Percentiles rank a stretch among this genome's conserved stretches.
These are phyloP conservation scores for Prunella strophiata DNA, from an alignment of 2,797 vertebrate species.

Conservation along the genomic window DNA sequence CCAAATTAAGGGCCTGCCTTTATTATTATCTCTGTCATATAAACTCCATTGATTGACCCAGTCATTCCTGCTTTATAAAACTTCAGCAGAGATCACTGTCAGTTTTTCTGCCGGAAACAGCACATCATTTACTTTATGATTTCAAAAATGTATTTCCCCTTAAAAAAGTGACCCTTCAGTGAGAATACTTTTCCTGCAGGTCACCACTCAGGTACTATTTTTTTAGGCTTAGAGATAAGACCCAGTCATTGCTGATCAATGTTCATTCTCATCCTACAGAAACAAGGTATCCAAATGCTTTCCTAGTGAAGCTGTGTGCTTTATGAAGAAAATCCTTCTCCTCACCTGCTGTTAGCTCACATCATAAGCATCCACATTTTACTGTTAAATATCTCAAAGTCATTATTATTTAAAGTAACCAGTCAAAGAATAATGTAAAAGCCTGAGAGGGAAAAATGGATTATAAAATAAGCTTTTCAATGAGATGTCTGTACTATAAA, in stretches of 20 bases:
- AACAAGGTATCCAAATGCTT: not conserved
- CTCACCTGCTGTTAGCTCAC: not conserved
- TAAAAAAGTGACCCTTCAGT: not conserved
- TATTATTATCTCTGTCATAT: not conserved
- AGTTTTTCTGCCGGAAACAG: not conserved
- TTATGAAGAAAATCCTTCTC: not conserved
- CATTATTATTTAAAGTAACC: not conserved
- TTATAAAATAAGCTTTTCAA: not conserved
- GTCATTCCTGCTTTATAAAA: not conserved
- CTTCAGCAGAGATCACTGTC: not conserved
- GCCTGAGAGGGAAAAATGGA: not conserved
- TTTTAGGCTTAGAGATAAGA: not conserved
- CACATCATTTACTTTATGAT: not conserved
- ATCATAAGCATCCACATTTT: not conserved
- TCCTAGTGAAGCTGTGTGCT: not conserved
- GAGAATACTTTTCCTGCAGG: not conserved
- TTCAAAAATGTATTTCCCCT: not conserved
- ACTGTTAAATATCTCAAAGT: not conserved
- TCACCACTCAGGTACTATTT: accelerated
- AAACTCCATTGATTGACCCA: not conserved
- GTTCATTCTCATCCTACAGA: not conserved
- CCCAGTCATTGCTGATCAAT: not conserved
- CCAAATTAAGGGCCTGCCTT: not conserved
- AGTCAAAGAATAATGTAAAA: not conserved
- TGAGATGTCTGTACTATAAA: not conserved